Conservation (phyloP, 2,797 vertebrate genomes). For the Otus scops region DNA sequence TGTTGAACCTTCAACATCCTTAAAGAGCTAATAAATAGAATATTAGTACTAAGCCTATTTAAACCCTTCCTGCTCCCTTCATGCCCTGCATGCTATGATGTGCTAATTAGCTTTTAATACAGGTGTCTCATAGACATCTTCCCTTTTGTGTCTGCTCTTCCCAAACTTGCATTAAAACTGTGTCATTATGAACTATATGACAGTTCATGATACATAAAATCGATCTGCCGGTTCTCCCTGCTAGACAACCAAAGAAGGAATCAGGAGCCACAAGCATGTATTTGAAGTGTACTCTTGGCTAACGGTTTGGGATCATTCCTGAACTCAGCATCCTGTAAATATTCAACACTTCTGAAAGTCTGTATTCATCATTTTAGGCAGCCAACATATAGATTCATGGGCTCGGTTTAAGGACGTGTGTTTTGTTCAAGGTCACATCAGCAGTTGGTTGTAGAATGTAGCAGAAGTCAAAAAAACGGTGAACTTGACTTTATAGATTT, state of each 20-base stretch:
- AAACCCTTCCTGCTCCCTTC: not conserved
- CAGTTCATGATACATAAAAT: not conserved
- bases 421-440: not conserved
- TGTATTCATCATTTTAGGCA: not conserved
- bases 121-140: not conserved
- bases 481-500: not conserved
- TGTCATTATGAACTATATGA: not conserved
- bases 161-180: not conserved
- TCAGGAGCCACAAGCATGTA: not conserved
- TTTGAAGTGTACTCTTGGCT: not conserved
- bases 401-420: fast-evolving
- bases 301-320: not conserved
- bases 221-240: fast-evolving
- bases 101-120: not conserved
- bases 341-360: not conserved
- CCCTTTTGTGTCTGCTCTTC: not conserved
- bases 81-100: not conserved
- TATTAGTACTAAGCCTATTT: not conserved
- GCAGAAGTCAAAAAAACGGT: not conserved
- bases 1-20: not conserved
- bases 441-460: not conserved
- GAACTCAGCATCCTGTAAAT: not conserved
- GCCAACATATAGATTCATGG: not conserved
- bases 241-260: not conserved
- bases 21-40: not conserved